Percentiles rank a stretch among this genome's conserved stretches.
Evolutionary conservation across 2,888 invertebrate species (phyloP).

Genomic region (Ctenicera cuprea): DNA sequence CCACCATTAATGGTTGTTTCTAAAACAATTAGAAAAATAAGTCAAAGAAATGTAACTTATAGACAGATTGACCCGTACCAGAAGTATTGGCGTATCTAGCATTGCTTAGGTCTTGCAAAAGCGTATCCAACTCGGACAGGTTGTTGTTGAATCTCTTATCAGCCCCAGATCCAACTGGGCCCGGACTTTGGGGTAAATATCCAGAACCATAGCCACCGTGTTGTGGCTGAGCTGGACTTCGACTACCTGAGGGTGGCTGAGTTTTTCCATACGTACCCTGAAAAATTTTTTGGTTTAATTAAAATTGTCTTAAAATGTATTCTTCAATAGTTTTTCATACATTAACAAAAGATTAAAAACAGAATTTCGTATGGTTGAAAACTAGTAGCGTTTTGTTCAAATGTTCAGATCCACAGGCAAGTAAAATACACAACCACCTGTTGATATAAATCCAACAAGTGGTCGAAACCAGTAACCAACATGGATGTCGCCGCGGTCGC

Average conservation of each 20-base stretch:
- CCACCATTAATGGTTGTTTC: conserved; percentile 67
- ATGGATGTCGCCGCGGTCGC: conserved; percentile 29
- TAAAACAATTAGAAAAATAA: background rate
- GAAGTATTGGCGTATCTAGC: conserved; percentile 69
- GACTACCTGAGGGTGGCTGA: conserved; percentile 54
- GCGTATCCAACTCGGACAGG: conserved; percentile 92
- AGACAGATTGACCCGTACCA: conserved; percentile 17
- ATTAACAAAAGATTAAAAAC: too few species aligned
- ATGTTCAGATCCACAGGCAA: conserved; percentile 3
- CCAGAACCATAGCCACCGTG: conserved; percentile 54
- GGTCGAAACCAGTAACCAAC: conserved; percentile 56
- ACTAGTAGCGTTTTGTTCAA: background rate
- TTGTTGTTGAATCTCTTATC: conserved; percentile 80
- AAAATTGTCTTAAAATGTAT: background rate
- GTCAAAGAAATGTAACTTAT: background rate
- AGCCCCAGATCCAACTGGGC: conserved; percentile 64
- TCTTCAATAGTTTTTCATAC: too few species aligned
- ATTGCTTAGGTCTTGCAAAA: conserved; percentile 93
- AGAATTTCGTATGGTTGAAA: too few species aligned
- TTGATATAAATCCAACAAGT: conserved; percentile 66
- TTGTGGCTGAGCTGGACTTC: conserved; percentile 37
- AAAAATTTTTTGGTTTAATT: conserved; percentile 5
- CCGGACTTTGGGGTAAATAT: conserved; percentile 56
- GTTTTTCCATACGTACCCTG: conserved; percentile 70
- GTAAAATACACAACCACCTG: conserved; percentile 60